Evolutionary conservation across 2,113 vertebrate species (phyloP).

Genomic region (Perca flavescens): DNA sequence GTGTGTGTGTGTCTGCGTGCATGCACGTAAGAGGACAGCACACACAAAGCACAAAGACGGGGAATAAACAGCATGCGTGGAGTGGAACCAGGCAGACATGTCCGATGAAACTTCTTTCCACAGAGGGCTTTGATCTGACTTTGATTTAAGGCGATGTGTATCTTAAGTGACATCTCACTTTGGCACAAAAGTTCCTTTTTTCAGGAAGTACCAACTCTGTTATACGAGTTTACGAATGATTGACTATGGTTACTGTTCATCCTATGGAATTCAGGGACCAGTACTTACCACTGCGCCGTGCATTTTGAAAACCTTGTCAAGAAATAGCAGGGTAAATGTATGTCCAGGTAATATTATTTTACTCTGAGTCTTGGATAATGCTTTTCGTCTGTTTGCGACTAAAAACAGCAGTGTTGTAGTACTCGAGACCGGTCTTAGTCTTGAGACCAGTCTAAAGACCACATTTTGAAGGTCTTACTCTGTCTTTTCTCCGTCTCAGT

Average conservation of each 20-base stretch:
- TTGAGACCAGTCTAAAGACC: no score
- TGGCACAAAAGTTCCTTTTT: constrained; percentile 46
- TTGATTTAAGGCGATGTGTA: constrained; percentile 67
- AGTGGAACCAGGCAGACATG: constrained; percentile 77
- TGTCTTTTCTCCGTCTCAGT: no score
- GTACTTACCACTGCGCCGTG: not conserved
- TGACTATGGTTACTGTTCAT: constrained; percentile 4
- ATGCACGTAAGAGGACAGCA: constrained; percentile 53
- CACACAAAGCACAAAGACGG: constrained; percentile 69
- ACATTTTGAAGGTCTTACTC: no score
- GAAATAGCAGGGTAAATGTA: not conserved
- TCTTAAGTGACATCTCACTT: constrained; percentile 71
- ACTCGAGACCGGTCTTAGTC: no score
- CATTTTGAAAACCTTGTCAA: constrained; percentile 16
- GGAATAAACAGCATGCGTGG: constrained; percentile 78
- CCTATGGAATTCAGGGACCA: constrained; percentile 7
- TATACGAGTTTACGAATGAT: constrained; percentile 38
- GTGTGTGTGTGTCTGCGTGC: constrained; percentile 24
- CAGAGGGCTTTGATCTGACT: constrained; percentile 74
- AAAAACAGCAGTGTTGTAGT: not conserved
- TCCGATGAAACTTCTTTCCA: constrained; percentile 73
- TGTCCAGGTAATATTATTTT: constrained; percentile 5
- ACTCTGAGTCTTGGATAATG: not conserved
- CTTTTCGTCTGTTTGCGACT: constrained; percentile 7
- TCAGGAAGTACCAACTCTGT: constrained; percentile 12